phyloP scores from a whole-genome alignment of 2,797 vertebrate species.

The Meda fulgida region DNA sequence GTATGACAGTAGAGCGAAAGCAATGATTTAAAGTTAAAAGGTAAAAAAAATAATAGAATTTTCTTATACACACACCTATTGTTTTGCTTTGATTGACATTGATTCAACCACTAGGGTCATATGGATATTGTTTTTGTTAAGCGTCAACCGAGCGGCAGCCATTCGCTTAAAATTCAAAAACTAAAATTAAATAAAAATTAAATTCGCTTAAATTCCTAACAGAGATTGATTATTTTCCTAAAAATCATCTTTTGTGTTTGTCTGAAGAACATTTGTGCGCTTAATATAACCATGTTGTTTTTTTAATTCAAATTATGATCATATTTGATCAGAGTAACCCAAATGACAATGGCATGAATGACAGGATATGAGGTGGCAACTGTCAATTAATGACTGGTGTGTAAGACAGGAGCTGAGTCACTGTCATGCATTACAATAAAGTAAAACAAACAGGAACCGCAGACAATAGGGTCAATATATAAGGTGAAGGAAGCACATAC shows the following conservation, averaged over 20 bases:
- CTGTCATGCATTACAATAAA: conserved; percentile 6
- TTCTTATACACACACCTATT: background rate
- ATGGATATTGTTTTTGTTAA: background rate
- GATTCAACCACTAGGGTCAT: background rate
- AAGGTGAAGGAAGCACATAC: conserved; percentile 12
- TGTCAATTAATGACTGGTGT: conserved; percentile 4
- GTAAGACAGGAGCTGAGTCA: conserved; percentile 4
- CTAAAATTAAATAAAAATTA: too few species aligned
- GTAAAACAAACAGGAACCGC: background rate
- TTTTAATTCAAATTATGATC: background rate
- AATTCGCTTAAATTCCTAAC: background rate
- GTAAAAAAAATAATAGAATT: background rate
- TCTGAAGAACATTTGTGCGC: background rate
- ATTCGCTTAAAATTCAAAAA: too few species aligned
- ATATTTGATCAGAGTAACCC: background rate
- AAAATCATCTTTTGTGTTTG: too few species aligned
- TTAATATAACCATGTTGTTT: background rate
- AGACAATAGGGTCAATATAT: conserved; percentile 34
- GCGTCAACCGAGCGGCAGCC: background rate
- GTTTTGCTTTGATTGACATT: background rate
- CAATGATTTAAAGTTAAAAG: background rate
- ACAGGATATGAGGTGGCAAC: conserved; percentile 26
- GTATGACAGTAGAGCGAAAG: background rate
- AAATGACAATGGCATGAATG: background rate
- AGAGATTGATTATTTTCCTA: background rate